A percentile compares a stretch with the other conserved stretches of the same genome.
These are phyloP conservation scores for Megamerina dolium DNA, from an alignment of 2,888 invertebrate genomes.

Conservation along the genomic window DNA sequence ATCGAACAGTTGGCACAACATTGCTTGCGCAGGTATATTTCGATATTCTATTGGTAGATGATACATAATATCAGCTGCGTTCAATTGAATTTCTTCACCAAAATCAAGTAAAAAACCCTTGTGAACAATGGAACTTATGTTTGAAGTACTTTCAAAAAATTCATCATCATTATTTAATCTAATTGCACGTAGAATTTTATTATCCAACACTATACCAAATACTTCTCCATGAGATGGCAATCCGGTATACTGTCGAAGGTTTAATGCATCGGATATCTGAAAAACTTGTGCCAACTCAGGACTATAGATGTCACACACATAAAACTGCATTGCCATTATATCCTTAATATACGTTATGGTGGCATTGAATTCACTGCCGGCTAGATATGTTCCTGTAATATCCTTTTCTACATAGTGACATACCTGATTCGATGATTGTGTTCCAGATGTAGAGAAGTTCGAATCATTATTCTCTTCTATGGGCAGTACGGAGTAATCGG, in stretches of 20 bases:
- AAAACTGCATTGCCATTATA: slow-evolving; percentile 15
- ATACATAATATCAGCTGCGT: slow-evolving; percentile 16
- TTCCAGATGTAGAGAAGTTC: neutral
- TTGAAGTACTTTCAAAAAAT: neutral
- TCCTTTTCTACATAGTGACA: slow-evolving; percentile 5
- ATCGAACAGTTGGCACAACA: slow-evolving; percentile 19
- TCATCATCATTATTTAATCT: slow-evolving; percentile 6
- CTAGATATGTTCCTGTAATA: slow-evolving; percentile 11
- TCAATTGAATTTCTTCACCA: slow-evolving; percentile 19
- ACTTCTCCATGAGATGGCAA: slow-evolving; percentile 16
- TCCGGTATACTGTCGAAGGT: slow-evolving; percentile 17
- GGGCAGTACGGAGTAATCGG: slow-evolving; percentile 6
- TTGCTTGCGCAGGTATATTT: slow-evolving; percentile 18
- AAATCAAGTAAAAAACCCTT: slow-evolving; percentile 20
- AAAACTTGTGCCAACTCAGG: slow-evolving; percentile 6
- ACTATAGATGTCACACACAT: slow-evolving; percentile 15
- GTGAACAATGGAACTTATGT: slow-evolving; percentile 3
- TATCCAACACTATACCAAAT: slow-evolving; percentile 22
- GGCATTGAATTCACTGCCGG: slow-evolving; percentile 9
- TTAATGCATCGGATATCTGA: slow-evolving; percentile 14
- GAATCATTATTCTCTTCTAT: neutral
- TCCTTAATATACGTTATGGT: slow-evolving; percentile 18
- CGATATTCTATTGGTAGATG: slow-evolving; percentile 15
- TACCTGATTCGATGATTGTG: neutral
- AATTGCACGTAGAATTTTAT: slow-evolving; percentile 20